phyloP scores from a whole-genome alignment of 2,888 invertebrate species.

The Drosophila nr. fundita region DNA sequence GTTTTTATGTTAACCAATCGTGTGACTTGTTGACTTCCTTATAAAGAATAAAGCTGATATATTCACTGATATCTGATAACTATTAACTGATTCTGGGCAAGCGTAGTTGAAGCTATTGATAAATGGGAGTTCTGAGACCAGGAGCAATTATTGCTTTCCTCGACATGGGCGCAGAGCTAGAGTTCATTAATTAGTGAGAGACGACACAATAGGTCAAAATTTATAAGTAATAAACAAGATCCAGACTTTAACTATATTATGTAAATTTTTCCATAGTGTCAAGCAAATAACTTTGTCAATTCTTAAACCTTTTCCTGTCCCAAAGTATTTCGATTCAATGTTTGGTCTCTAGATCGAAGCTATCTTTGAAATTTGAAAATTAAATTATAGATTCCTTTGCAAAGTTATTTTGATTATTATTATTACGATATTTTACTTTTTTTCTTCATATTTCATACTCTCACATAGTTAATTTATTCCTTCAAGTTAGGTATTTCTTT shows the following conservation, averaged over 20 bases:
- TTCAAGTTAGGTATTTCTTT: too few relatives aligned
- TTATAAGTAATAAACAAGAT: neutral
- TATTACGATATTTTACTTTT: neutral
- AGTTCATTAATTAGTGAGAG: neutral
- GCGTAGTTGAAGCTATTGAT: neutral
- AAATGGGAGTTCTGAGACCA: neutral
- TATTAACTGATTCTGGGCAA: too few relatives aligned
- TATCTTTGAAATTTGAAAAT: too few relatives aligned
- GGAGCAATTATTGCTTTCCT: neutral
- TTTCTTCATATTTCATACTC: too few relatives aligned
- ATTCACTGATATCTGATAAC: too few relatives aligned
- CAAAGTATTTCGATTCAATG: too few relatives aligned
- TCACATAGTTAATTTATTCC: too few relatives aligned
- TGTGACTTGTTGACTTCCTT: neutral
- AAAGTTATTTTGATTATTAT: neutral
- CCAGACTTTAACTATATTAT: too few relatives aligned
- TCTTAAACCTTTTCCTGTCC: too few relatives aligned
- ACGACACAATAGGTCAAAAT: neutral
- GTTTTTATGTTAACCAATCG: neutral
- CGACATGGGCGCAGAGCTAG: neutral
- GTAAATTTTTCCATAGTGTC: too few relatives aligned
- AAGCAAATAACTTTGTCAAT: too few relatives aligned
- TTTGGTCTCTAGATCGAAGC: too few relatives aligned
- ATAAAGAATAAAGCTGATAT: neutral
- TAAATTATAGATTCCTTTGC: neutral